Evolutionary conservation across 2,797 vertebrate genomes (phyloP).

Genomic region (Salmo trutta): DNA sequence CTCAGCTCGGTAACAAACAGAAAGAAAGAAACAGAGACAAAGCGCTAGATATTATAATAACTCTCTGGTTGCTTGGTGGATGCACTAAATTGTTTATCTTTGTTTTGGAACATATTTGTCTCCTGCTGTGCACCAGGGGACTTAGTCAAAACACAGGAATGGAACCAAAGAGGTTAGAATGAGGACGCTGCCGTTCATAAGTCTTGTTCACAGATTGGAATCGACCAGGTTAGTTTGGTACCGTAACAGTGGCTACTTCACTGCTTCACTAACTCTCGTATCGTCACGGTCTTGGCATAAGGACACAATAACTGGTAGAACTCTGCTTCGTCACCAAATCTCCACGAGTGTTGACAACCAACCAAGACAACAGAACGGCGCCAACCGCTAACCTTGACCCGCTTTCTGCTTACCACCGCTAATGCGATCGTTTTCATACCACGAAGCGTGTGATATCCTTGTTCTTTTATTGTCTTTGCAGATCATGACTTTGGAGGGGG

Average conservation of each 20-base stretch:
- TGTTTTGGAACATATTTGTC: neutral
- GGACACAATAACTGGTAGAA: neutral
- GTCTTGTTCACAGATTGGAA: neutral
- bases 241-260: neutral
- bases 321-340: neutral
- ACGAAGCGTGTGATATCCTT: neutral
- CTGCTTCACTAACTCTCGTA: neutral
- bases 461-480: slow-evolving; percentile 12
- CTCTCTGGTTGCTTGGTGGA: slow-evolving; percentile 2
- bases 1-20: neutral
- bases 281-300: neutral
- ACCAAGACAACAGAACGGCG: neutral
- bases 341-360: neutral
- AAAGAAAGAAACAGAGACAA: neutral
- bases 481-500: slow-evolving; percentile 55
- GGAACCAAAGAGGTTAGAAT: neutral
- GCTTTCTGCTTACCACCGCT: neutral
- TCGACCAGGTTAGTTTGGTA: neutral
- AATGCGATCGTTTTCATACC: neutral
- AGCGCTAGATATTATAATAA: neutral
- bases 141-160: neutral
- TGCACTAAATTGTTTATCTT: neutral
- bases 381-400: no score
- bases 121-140: neutral
- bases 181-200: neutral